Percentiles rank a stretch among this genome's conserved stretches.
Evolutionary conservation across 2,888 invertebrate genomes (phyloP).

Genomic region (Ornithoptera alexandrae): DNA sequence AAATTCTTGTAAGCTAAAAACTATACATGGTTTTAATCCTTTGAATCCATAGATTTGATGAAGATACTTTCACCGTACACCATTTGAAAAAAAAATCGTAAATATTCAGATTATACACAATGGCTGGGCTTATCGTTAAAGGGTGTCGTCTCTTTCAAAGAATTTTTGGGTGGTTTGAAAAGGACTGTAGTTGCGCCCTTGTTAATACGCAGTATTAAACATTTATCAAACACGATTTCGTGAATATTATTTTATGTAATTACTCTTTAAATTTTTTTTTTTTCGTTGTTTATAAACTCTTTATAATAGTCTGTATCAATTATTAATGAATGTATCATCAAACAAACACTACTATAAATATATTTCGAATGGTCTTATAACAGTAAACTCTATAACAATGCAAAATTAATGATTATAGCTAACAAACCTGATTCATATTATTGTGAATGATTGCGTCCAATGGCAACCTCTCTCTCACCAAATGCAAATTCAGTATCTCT

Average conservation of each 20-base stretch:
- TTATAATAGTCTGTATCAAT: too few relatives aligned
- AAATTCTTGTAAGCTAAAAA: too few relatives aligned
- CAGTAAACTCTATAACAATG: background rate
- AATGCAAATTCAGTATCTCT: slow-evolving; percentile 90
- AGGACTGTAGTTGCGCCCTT: background rate
- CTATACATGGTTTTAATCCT: too few relatives aligned
- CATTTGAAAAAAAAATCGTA: background rate
- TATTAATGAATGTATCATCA: too few relatives aligned
- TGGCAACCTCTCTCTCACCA: slow-evolving; percentile 87
- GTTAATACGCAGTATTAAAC: background rate
- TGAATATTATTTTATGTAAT: too few relatives aligned
- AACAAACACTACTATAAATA: background rate
- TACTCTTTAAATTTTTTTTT: too few relatives aligned
- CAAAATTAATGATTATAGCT: slow-evolving; percentile 34
- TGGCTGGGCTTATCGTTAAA: background rate
- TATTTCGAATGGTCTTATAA: background rate
- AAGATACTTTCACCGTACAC: too few relatives aligned
- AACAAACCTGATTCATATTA: slow-evolving; percentile 83
- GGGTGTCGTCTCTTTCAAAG: background rate
- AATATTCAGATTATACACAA: background rate
- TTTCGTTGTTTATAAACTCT: too few relatives aligned
- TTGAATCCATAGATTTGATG: too few relatives aligned
- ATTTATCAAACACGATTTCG: background rate
- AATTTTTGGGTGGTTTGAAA: too few relatives aligned
- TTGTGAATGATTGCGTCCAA: slow-evolving; percentile 87